Percentiles rank a stretch among this genome's conserved stretches.
Conservation (phyloP, 2,113 vertebrate genomes). For the Coracopsis vasa region DNA sequence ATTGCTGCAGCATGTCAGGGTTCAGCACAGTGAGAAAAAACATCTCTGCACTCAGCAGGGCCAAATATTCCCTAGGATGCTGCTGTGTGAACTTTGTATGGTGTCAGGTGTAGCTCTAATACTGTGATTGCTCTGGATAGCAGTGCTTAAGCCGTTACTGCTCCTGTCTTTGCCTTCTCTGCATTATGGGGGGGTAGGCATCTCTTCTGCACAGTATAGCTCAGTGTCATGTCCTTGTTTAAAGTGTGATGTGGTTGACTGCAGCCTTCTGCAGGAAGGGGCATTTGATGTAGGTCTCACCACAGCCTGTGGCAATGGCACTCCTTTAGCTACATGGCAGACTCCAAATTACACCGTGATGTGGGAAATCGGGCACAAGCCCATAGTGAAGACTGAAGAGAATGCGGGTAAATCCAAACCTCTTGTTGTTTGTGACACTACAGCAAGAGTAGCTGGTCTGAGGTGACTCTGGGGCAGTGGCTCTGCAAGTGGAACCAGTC, state of each 20-base stretch:
- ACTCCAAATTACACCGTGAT: background rate
- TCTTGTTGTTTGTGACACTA: rapidly evolving
- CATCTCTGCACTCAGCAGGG: background rate
- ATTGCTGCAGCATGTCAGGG: rapidly evolving
- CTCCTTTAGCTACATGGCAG: background rate
- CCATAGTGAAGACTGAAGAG: background rate
- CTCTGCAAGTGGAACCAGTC: background rate
- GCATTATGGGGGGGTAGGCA: rapidly evolving
- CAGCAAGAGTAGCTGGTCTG: background rate
- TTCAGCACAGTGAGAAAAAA: background rate
- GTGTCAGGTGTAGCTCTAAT: background rate
- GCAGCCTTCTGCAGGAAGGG: background rate
- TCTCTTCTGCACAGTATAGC: background rate
- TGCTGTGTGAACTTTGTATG: rapidly evolving
- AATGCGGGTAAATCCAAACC: background rate
- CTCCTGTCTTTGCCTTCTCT: background rate
- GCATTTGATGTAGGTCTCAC: rapidly evolving
- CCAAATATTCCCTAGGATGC: rapidly evolving
- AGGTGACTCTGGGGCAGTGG: background rate
- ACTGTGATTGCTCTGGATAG: rapidly evolving
- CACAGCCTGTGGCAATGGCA: background rate
- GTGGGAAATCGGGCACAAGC: background rate
- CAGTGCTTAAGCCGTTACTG: background rate
- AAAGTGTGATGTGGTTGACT: background rate
- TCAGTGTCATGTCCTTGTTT: background rate